Evolutionary conservation across 2,888 invertebrate genomes (phyloP), one percentile per base, ranked within the genome.

Genomic region (Acanthosepion pharaonis): DNA sequence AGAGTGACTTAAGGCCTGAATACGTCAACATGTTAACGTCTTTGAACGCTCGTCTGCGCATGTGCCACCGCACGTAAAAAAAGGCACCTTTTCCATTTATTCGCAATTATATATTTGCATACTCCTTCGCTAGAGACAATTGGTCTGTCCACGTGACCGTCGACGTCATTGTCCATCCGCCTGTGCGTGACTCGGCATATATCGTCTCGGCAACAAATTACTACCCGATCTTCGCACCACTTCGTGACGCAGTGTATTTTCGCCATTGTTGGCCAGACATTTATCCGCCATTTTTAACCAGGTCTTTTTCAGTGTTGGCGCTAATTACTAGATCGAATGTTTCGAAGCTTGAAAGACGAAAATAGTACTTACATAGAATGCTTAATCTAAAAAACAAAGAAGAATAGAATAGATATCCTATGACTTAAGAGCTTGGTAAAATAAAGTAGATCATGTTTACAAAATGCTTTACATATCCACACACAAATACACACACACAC

Each of bases 181-280:
- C 15, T 33, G 2, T 9, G 78, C 78, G 33, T 78, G 78, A 78
- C n/a, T 78, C 78, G 0, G 78, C 78, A 78, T 78, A 78, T 2
- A 78, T 78, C n/a, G 78, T 78, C 78, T 78, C 78, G 78, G 15
- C 78, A 78, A 78, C n/a, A 78, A 78, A 78, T 78, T n/a, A 78
- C n/a, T 3, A 33, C 78, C n/a, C 11, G 18, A 78, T 18, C 6
- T 15, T 78, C 78, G 8, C 15, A 42, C 42, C n/a, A n/a, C 15
- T 78, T 78, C 78, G 78, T 78, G 78, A 15, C 78, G 33, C 33
- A 8, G 78, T 11, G 78, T n/a, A 78, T 28, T 28, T n/a, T n/a
- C 1, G 28, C 78, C 6, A 78, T 78, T 78, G 78, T 78, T n/a
- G 18, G n/a, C n/a, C n/a, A 5, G n/a, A 4, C n/a, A 15, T n/a